Evolutionary conservation across 2,113 vertebrate species (phyloP).

Genomic region (Nothobranchius furzeri): DNA sequence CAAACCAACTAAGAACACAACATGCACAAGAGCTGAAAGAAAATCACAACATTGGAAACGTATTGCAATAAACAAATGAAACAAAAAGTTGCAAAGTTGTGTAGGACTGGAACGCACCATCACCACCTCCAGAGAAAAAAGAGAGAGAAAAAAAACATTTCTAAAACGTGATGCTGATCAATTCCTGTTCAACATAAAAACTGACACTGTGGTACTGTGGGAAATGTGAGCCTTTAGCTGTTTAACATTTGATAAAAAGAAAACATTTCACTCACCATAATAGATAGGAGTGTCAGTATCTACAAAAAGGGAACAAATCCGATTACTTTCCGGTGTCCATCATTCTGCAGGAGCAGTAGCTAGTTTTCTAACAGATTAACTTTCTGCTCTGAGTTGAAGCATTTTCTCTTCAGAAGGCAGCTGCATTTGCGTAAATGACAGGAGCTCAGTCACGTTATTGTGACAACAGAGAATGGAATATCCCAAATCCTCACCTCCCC

Average conservation of each 20-base stretch:
- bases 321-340: not conserved
- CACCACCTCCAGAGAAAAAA: constrained; percentile 38
- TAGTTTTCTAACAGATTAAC: not conserved
- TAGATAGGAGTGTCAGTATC: constrained; percentile 66
- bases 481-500: constrained; percentile 79
- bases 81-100: constrained; percentile 23
- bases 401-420: not conserved
- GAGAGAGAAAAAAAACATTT: constrained; percentile 37
- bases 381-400: not conserved
- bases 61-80: not conserved
- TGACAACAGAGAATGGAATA: constrained; percentile 7
- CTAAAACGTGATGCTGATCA: constrained; percentile 34
- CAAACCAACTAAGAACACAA: constrained; percentile 24
- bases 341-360: not conserved
- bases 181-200: constrained; percentile 10
- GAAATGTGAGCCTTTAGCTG: not conserved
- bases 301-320: constrained; percentile 32
- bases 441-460: not conserved
- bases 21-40: constrained; percentile 23
- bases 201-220: constrained; percentile 3
- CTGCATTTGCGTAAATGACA: not conserved
- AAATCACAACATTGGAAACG: constrained; percentile 6
- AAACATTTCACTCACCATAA: constrained; percentile 72
- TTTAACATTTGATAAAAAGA: constrained; percentile 9
- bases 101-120: constrained; percentile 37